Percentiles rank a stretch among this genome's conserved stretches.
These are phyloP conservation scores for Eira barbara DNA, from an alignment of 2,113 vertebrate species.

Conservation along the genomic window DNA sequence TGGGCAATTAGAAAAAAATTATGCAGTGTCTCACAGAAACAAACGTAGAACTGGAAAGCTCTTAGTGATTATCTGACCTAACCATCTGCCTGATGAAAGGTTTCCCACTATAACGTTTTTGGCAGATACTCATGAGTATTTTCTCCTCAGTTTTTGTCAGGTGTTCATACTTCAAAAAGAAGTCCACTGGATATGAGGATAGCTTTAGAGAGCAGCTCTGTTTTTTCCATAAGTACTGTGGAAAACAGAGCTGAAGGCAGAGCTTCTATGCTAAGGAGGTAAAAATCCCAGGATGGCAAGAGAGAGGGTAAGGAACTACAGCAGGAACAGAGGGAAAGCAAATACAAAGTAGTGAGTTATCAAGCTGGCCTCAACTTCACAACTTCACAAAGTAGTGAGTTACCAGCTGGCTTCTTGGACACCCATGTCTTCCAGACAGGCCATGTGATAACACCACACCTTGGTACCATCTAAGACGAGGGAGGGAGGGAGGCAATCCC, in stretches of 20 bases:
- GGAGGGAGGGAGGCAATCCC: not conserved
- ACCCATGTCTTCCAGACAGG: not conserved
- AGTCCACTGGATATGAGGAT: not conserved
- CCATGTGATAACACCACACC: not conserved
- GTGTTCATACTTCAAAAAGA: not conserved
- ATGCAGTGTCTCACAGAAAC: not conserved
- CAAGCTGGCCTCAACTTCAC: not conserved
- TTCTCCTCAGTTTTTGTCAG: not conserved
- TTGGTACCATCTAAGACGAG: not conserved
- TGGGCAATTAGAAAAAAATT: not conserved
- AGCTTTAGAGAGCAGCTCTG: not conserved
- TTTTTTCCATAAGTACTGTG: not conserved
- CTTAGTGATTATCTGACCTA: not conserved
- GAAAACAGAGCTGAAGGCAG: not conserved
- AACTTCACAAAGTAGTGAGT: not conserved
- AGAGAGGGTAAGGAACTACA: not conserved
- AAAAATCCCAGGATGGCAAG: not conserved
- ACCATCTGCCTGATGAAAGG: slow-evolving; percentile 1
- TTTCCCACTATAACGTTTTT: not conserved
- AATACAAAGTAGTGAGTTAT: not conserved
- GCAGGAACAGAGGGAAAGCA: not conserved
- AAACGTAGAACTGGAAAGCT: not conserved
- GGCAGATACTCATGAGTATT: not conserved
- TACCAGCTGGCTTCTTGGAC: not conserved
- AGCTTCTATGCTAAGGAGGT: not conserved